Base-by-base conservation (phyloP, 2,113 vertebrate species). In the Otis tarda region DNA sequence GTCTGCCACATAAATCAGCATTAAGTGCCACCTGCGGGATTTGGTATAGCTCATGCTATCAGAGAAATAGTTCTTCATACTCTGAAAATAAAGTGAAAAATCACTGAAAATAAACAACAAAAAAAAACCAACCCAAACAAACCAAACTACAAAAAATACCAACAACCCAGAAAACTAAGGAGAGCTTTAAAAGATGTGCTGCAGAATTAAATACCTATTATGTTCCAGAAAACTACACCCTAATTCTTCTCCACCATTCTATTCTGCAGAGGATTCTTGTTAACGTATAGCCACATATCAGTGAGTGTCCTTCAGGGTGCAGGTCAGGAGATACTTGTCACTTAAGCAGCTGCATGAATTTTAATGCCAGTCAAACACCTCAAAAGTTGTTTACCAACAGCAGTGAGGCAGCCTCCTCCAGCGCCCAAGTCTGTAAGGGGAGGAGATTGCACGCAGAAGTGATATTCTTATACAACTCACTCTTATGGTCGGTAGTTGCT, bases 401-500 rank as follows among this genome's bases (percentile, higher is more conserved):
- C 9, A 61, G 37, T 5, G 3, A 50, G 56, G 30, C 64, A 80
- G 35, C n/a, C 37, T 37, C 15, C 53, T 57, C n/a, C 65, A 47
- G 69, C 6, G 14, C 47, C 17, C 2, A 3, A n/a, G 30, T 69
- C 92, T 63, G 63, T 10, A 22, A 30, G 7, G 9, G 65, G 43
- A 78, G 77, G 35, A 70, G 37, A 23, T 2, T 14, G 43, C 12
- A 5, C 55, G 35, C 5, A 65, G 56, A 50, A 69, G 35, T 21
- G 31, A 68, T 74, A n/a, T 15, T 56, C 87, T 60, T 63, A 25
- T 33, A 79, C 27, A n/a, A 37, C 43, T 86, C 59, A 49, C 55
- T 63, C 43, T 87, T 75, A 87, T 65, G 73, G 64, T 81, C 71
- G 39, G 45, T 81, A 57, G 35, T 22, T 92, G 83, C 89, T 91